Percentiles rank a stretch among this genome's conserved stretches.
Evolutionary conservation across 2,797 vertebrate species (phyloP).

Genomic region (Hapalemur alaotrensis): DNA sequence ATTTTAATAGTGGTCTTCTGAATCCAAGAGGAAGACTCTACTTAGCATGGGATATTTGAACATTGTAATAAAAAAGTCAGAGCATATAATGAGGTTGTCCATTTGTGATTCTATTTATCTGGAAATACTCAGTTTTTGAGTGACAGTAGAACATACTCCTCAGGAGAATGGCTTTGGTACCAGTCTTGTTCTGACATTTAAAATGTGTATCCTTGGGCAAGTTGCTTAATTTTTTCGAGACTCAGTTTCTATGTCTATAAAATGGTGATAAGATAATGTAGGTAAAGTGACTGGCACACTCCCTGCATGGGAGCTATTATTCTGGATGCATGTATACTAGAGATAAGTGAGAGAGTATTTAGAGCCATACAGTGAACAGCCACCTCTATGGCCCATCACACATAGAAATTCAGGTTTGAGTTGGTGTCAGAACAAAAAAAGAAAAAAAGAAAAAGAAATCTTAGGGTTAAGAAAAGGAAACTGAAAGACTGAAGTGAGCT

Average conservation of each 20-base stretch:
- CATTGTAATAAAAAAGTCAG: background rate
- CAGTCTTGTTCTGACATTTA: background rate
- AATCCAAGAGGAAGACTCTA: background rate
- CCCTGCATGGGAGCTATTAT: background rate
- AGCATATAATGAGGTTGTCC: background rate
- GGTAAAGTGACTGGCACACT: background rate
- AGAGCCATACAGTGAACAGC: background rate
- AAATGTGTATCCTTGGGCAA: background rate
- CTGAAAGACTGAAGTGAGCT: background rate
- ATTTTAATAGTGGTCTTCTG: background rate
- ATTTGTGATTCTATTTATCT: background rate
- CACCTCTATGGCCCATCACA: background rate
- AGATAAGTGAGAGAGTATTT: background rate
- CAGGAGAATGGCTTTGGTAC: background rate
- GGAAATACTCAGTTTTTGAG: background rate
- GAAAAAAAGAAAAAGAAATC: background rate
- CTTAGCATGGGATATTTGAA: background rate
- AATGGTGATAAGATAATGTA: background rate
- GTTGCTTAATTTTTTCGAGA: background rate
- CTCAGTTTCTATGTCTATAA: background rate
- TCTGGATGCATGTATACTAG: background rate
- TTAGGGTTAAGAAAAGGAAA: background rate
- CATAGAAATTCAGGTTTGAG: background rate
- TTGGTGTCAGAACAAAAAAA: no score
- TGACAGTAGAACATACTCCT: background rate